Percentiles rank a stretch among this genome's conserved stretches.
Conservation (phyloP, 2,797 vertebrate genomes). For the Neostethus bicornis region DNA sequence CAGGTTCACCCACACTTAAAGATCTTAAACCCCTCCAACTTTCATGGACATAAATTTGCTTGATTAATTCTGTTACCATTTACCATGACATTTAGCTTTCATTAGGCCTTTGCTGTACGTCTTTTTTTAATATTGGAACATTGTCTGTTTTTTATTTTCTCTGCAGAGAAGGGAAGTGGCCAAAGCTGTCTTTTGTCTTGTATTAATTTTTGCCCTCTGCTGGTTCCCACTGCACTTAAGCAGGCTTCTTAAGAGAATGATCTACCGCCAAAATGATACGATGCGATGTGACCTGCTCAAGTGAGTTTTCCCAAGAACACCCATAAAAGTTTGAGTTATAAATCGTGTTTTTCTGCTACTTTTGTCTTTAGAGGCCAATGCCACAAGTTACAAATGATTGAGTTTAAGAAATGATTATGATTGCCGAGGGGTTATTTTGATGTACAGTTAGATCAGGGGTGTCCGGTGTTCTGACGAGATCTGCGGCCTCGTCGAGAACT, state of each 20-base stretch:
- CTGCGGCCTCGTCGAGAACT: no score
- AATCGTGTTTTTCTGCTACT: no score
- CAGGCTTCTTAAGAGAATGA: conserved; percentile 88
- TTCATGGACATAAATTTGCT: background rate
- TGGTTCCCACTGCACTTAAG: conserved; percentile 97
- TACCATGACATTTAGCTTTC: background rate
- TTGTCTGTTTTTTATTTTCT: conserved; percentile 33
- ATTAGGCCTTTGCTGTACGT: background rate
- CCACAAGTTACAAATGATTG: no score
- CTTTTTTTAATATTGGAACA: background rate
- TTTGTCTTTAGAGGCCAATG: no score
- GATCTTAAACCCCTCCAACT: background rate
- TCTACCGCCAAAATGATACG: conserved; percentile 78
- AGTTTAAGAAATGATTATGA: no score
- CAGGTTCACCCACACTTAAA: conserved; percentile 81
- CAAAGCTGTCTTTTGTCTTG: conserved; percentile 96
- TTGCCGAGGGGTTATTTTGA: no score
- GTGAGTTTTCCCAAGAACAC: conserved; percentile 61
- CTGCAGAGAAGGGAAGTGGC: conserved; percentile 96
- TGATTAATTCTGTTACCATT: background rate
- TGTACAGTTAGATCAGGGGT: no score
- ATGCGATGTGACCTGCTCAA: conserved; percentile 89
- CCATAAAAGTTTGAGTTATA: no score
- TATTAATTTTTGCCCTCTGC: conserved; percentile 96
- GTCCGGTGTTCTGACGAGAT: no score